Percentiles rank a stretch among this genome's conserved stretches.
Evolutionary conservation across 2,888 invertebrate species (phyloP).

Genomic region (Tortricodes alternella): DNA sequence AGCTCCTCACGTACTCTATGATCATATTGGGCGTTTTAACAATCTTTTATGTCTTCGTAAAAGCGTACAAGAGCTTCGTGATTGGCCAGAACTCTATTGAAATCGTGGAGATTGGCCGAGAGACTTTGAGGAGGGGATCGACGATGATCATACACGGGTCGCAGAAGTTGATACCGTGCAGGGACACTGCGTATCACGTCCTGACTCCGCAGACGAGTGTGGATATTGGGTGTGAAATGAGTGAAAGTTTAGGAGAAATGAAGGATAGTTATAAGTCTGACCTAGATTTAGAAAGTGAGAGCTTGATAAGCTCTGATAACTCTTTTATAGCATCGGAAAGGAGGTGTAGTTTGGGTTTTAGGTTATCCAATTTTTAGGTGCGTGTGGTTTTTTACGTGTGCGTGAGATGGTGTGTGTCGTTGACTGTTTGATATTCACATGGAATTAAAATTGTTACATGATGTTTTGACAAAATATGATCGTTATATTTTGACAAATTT

Average conservation of each 20-base stretch:
- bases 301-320: slow-evolving; percentile 67
- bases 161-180: slow-evolving; percentile 81
- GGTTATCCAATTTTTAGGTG: slow-evolving; percentile 42
- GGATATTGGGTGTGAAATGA: slow-evolving; percentile 38
- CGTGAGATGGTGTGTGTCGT: neutral
- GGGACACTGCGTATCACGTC: slow-evolving; percentile 79
- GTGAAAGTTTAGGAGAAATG: slow-evolving; percentile 58
- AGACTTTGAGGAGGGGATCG: slow-evolving; percentile 86
- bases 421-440: neutral
- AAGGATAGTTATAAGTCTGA: slow-evolving; percentile 53
- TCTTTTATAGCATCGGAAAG: slow-evolving; percentile 68
- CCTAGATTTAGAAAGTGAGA: slow-evolving; percentile 62
- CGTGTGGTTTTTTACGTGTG: neutral
- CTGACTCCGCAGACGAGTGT: slow-evolving; percentile 36
- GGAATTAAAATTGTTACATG: no score
- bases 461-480: no score
- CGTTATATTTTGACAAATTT: no score
- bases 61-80: slow-evolving; percentile 88
- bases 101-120: slow-evolving; percentile 89
- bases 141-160: slow-evolving; percentile 83
- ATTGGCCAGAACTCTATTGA: slow-evolving; percentile 87
- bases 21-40: slow-evolving; percentile 86
- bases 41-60: slow-evolving; percentile 86
- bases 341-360: slow-evolving; percentile 51
- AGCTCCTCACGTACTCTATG: slow-evolving; percentile 87